Conservation (phyloP, 2,113 vertebrate genomes). For the Corvus hawaiiensis region DNA sequence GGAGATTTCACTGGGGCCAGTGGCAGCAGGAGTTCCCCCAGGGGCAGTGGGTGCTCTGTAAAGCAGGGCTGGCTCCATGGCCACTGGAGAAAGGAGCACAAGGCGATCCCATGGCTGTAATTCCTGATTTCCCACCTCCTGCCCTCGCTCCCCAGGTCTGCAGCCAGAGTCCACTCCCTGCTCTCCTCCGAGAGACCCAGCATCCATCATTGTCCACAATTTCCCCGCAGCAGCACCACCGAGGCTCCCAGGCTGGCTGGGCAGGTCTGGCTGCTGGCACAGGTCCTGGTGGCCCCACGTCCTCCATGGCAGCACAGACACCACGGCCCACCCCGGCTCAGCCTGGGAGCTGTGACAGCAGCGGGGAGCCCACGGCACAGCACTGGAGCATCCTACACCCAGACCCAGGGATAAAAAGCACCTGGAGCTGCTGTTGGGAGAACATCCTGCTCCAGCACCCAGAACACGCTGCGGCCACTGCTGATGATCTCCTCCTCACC, state of each 20-base stretch:
- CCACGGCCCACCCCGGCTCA: background rate
- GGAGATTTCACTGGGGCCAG: background rate
- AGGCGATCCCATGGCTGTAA: no score
- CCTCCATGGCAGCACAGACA: background rate
- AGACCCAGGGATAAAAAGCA: background rate
- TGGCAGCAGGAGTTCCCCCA: background rate
- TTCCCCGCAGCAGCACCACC: background rate
- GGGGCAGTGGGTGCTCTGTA: background rate
- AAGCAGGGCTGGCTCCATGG: background rate
- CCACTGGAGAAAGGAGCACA: background rate
- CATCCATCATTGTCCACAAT: background rate
- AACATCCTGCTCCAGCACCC: background rate
- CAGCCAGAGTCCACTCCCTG: background rate
- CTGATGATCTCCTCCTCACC: background rate
- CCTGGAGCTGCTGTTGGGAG: background rate
- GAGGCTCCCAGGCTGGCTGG: background rate
- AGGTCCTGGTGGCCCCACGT: background rate
- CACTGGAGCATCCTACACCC: background rate
- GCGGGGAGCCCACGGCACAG: background rate
- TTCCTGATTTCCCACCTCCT: background rate
- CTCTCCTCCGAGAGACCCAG: background rate
- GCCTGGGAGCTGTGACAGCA: background rate
- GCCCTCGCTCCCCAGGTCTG: background rate
- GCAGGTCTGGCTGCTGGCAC: background rate
- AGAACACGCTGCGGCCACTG: background rate